Evolutionary conservation across 2,113 vertebrate species (phyloP).

Genomic region (Rhinopomastus cyanomelas): DNA sequence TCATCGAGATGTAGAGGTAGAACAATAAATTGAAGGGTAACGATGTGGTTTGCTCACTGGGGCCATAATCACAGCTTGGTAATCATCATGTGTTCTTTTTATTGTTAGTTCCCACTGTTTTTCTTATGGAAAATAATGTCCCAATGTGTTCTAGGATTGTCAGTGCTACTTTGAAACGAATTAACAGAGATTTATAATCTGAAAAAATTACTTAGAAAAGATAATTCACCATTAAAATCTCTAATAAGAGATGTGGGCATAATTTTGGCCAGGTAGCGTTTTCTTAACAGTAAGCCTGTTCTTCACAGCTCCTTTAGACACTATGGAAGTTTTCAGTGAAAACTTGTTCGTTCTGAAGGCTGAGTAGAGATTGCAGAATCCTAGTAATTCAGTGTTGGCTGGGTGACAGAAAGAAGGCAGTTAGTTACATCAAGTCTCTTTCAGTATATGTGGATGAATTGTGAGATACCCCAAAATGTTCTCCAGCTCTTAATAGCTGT

Average conservation of each 20-base stretch:
- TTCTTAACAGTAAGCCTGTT: neutral
- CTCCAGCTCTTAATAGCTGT: neutral
- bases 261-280: neutral
- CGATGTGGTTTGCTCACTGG: neutral
- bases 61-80: constrained; percentile 10
- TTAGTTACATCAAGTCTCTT: neutral
- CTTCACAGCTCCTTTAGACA: neutral
- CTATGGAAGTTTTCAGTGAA: neutral
- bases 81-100: neutral
- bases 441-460: neutral
- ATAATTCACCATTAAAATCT: neutral
- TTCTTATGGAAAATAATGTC: neutral
- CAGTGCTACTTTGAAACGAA: neutral
- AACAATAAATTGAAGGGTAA: constrained; percentile 24
- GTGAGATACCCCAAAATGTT: neutral
- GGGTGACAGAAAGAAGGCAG: neutral
- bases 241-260: neutral
- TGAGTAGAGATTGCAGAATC: neutral
- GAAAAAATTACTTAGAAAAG: constrained; percentile 1
- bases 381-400: neutral
- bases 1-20: neutral
- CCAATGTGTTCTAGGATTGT: neutral
- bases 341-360: neutral
- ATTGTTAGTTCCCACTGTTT: constrained; percentile 9
- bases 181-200: neutral